Percentiles rank a stretch among this genome's conserved stretches.
Evolutionary conservation across 2,888 invertebrate species (phyloP).

Genomic region (Luperina testacea): DNA sequence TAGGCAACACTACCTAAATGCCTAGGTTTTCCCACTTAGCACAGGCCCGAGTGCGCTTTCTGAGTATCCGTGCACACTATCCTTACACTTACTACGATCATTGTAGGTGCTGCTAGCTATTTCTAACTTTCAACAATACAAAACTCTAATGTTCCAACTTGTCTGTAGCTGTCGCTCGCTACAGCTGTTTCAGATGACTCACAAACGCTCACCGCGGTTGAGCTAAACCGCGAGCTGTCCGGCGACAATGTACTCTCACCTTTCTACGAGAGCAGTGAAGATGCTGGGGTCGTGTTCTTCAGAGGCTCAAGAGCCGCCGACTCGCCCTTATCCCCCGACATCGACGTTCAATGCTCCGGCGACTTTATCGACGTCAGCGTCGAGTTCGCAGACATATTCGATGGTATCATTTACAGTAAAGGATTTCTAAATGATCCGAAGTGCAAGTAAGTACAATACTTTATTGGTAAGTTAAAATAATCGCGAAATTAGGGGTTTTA

Average conservation of each 20-base stretch:
- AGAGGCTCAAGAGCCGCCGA: constrained; percentile 89
- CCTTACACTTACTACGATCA: too few relatives aligned
- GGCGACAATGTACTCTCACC: constrained; percentile 83
- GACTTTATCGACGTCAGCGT: constrained; percentile 91
- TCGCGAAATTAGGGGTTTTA: not conserved
- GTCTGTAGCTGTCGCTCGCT: constrained; percentile 87
- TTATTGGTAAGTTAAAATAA: not conserved
- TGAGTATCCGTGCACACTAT: too few relatives aligned
- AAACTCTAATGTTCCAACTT: too few relatives aligned
- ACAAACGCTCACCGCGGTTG: constrained; percentile 83
- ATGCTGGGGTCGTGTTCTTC: constrained; percentile 84
- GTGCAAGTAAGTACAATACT: constrained; percentile 90
- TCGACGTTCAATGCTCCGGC: constrained; percentile 91
- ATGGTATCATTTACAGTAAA: constrained; percentile 93
- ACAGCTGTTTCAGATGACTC: constrained; percentile 87
- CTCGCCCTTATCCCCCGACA: constrained; percentile 85
- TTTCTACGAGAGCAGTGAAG: constrained; percentile 83
- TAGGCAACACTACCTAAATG: too few relatives aligned
- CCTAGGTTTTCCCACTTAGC: too few relatives aligned
- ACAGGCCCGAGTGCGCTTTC: too few relatives aligned
- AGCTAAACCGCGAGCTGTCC: constrained; percentile 84
- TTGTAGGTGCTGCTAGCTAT: too few relatives aligned
- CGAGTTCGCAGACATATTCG: constrained; percentile 91
- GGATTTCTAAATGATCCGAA: constrained; percentile 92
- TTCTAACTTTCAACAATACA: too few relatives aligned